These are phyloP conservation scores for Diorhabda carinulata DNA, from an alignment of 1,140 invertebrate genomes.

Conservation along the genomic window DNA sequence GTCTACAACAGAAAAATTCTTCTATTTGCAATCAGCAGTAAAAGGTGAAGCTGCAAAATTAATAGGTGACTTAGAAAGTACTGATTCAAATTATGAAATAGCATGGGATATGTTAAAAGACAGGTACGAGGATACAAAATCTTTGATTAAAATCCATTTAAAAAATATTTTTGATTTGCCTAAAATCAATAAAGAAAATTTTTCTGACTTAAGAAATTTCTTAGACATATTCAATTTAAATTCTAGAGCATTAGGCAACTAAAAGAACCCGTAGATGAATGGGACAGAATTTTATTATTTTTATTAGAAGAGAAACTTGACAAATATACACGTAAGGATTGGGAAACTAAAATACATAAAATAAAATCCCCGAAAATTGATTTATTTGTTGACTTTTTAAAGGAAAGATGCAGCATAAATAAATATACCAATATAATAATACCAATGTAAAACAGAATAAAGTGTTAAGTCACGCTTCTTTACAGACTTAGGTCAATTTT, in stretches of 20 bases:
- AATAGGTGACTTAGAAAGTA: too few species aligned
- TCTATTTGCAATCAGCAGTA: too few species aligned
- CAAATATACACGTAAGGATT: constrained; percentile 13
- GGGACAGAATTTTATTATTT: constrained; percentile 34
- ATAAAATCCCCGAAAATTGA: constrained; percentile 18
- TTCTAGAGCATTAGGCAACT: constrained; percentile 31
- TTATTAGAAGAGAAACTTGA: constrained; percentile 21
- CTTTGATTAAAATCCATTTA: too few species aligned
- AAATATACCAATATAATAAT: background rate
- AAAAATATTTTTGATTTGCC: constrained; percentile 27
- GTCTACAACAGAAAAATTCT: too few species aligned
- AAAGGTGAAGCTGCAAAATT: too few species aligned
- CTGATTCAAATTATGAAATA: too few species aligned
- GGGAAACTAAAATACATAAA: constrained; percentile 20
- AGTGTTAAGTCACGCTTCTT: background rate
- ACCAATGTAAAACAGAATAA: background rate
- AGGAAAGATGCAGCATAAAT: constrained; percentile 14
- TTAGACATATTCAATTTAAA: constrained; percentile 24
- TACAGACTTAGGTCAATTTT: background rate
- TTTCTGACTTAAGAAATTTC: constrained; percentile 23
- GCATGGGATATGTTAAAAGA: too few species aligned
- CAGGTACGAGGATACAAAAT: too few species aligned
- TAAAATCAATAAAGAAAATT: constrained; percentile 27
- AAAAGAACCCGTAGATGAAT: constrained; percentile 33
- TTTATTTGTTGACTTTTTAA: constrained; percentile 20